These are phyloP conservation scores for Acrossocheilus fasciatus DNA, from an alignment of 2,797 vertebrate species.

Conservation along the genomic window DNA sequence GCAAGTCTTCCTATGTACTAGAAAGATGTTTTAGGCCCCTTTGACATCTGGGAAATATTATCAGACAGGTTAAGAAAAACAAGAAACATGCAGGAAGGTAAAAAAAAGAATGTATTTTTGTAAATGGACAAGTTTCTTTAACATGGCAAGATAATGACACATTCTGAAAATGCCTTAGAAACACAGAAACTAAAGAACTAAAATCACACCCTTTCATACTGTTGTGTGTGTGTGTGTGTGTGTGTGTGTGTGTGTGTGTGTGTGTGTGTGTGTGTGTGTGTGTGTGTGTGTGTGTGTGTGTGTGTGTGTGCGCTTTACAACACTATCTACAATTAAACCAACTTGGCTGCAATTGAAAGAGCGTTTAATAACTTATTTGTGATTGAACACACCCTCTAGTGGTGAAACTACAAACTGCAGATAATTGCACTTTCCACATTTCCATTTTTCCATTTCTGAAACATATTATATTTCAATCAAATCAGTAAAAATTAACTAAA, in stretches of 20 bases:
- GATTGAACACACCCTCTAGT: neutral
- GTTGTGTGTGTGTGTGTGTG: neutral
- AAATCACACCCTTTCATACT: neutral
- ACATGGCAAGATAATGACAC: neutral
- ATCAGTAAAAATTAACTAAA: neutral
- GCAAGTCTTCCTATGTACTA: neutral
- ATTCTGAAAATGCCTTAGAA: neutral
- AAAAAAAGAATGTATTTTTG: neutral
- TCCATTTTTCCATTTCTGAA: neutral
- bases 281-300: neutral
- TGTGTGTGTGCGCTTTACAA: neutral
- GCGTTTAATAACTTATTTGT: neutral
- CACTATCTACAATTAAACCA: neutral
- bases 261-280: neutral
- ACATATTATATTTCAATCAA: neutral
- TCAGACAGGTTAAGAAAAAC: neutral
- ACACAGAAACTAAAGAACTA: neutral
- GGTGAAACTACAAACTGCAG: neutral
- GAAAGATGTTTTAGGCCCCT: neutral
- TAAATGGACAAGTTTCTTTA: neutral
- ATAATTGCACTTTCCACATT: neutral
- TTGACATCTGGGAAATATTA: conserved; percentile 4
- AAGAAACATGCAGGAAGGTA: neutral
- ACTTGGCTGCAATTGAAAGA: neutral
- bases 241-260: neutral